Evolutionary conservation across 1,140 invertebrate genomes (phyloP).

Genomic region (Riptortus pedestris): DNA sequence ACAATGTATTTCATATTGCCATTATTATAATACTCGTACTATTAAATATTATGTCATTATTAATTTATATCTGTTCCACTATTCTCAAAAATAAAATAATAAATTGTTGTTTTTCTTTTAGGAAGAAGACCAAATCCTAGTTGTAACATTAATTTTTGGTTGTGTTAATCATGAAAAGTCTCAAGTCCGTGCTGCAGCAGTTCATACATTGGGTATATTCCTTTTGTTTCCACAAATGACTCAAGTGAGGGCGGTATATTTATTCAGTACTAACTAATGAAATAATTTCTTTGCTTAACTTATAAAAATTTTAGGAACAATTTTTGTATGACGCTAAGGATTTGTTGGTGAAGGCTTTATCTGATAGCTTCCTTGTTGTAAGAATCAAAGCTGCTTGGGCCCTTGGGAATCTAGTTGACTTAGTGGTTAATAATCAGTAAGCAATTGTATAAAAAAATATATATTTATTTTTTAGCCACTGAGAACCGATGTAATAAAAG

Average conservation of each 20-base stretch:
- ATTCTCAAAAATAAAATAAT: too few species aligned
- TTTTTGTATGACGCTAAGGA: conserved; percentile 25
- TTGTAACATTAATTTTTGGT: conserved; percentile 27
- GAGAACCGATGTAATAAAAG: background rate
- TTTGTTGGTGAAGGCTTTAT: conserved; percentile 10
- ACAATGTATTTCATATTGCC: too few species aligned
- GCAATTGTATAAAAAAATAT: background rate
- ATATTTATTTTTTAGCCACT: background rate
- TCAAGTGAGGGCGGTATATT: too few species aligned
- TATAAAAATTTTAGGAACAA: too few species aligned
- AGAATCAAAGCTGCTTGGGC: conserved; percentile 26
- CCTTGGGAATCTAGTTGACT: conserved; percentile 25
- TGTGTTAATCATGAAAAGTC: conserved; percentile 23
- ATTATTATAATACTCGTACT: too few species aligned
- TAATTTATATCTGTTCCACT: too few species aligned
- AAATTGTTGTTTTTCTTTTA: too few species aligned
- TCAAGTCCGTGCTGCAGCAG: conserved; percentile 24
- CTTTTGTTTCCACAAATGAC: conserved; percentile 23
- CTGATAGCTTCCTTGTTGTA: conserved; percentile 7
- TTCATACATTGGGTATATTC: conserved; percentile 22
- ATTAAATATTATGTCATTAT: too few species aligned
- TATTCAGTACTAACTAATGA: background rate
- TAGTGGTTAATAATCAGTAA: conserved; percentile 5
- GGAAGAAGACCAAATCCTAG: conserved; percentile 23
- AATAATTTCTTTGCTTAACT: too few species aligned